These are phyloP conservation scores for Aspidiotus rigidus DNA, from an alignment of 2,888 invertebrate genomes.

Conservation along the genomic window DNA sequence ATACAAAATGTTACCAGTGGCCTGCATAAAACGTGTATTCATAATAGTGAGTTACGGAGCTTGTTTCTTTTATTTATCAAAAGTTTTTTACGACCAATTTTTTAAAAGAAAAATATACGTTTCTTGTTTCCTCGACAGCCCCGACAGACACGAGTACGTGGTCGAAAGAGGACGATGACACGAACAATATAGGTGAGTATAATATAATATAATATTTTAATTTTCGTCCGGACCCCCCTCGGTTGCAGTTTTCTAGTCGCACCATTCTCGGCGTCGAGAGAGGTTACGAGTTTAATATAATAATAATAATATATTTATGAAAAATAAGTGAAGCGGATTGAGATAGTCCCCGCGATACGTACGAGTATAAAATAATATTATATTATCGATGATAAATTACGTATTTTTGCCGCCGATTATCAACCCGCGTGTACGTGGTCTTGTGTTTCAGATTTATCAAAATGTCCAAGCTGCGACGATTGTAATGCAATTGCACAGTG, in stretches of 20 bases:
- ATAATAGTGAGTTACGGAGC: constrained; percentile 37
- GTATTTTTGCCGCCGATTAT: no score
- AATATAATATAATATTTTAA: background rate
- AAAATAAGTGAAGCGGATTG: no score
- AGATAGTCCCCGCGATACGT: no score
- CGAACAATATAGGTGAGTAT: constrained; percentile 5
- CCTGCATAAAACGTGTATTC: constrained; percentile 45
- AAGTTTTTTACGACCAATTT: background rate
- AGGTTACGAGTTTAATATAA: no score
- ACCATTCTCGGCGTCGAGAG: no score
- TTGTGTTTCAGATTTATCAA: constrained; percentile 15
- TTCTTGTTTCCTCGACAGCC: background rate
- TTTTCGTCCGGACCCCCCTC: no score
- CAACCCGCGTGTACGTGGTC: background rate
- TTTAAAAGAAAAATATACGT: no score
- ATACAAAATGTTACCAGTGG: constrained; percentile 61
- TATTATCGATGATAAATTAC: no score
- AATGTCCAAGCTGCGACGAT: background rate
- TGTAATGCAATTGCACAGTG: background rate
- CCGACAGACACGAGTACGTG: background rate
- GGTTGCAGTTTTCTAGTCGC: no score
- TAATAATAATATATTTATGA: no score
- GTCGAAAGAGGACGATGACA: background rate
- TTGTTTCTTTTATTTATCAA: background rate
- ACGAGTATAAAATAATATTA: no score